These are phyloP conservation scores for Ceratosolen solmsi DNA, from an alignment of 1,140 invertebrate species.

Conservation along the genomic window DNA sequence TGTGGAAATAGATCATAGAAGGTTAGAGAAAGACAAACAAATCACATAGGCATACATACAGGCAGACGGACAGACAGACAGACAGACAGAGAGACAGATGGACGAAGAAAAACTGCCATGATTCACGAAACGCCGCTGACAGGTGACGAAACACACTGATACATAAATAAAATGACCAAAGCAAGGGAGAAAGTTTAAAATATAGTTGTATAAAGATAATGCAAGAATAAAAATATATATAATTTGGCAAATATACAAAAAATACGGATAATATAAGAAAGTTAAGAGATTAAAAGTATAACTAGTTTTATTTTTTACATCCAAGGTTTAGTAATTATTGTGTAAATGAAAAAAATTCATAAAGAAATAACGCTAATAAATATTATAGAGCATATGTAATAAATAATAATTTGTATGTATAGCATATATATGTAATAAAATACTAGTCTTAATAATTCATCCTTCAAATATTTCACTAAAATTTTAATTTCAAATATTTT, in stretches of 20 bases:
- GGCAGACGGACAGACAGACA: neutral
- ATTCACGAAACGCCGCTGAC: slow-evolving; percentile 55
- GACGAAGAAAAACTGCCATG: slow-evolving; percentile 41
- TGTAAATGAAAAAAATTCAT: no score
- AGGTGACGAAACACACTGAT: slow-evolving; percentile 24
- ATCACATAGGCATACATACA: neutral
- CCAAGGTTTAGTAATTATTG: no score
- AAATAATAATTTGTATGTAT: no score
- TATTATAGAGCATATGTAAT: no score
- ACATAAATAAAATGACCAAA: neutral
- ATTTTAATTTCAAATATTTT: neutral
- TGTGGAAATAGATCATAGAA: neutral
- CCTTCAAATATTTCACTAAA: neutral
- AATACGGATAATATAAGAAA: no score
- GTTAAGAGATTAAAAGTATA: no score
- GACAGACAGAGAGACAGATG: slow-evolving; percentile 8
- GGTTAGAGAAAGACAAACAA: neutral
- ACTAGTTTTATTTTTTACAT: no score
- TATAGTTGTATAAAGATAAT: neutral
- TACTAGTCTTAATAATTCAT: no score
- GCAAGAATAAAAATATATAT: slow-evolving; percentile 1
- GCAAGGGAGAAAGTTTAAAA: neutral
- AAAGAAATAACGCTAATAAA: no score
- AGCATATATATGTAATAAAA: no score
- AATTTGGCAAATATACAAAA: no score